phyloP scores from a whole-genome alignment of 2,888 invertebrate genomes.

The Gastrophysa polygoni region DNA sequence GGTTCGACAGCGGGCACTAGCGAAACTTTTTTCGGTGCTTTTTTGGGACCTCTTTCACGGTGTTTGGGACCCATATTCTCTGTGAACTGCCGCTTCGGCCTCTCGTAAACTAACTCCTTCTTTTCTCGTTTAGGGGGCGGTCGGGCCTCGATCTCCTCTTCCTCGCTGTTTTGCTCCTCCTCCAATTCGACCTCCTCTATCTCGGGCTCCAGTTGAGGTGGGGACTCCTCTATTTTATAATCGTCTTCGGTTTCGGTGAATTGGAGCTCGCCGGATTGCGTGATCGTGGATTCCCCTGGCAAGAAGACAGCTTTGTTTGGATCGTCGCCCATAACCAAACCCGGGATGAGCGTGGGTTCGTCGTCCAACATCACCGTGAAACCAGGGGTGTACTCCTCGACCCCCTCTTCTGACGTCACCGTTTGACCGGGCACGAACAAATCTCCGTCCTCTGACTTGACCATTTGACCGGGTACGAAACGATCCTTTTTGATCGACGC shows the following conservation, averaged over 20 bases:
- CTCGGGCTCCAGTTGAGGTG: slow-evolving; percentile 43
- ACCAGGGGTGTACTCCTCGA: slow-evolving; percentile 76
- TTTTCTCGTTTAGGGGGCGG: slow-evolving; percentile 43
- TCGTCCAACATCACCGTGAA: slow-evolving; percentile 79
- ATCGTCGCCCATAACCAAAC: slow-evolving; percentile 73
- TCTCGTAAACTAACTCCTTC: slow-evolving; percentile 53
- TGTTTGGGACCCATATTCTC: slow-evolving; percentile 53
- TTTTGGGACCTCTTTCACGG: slow-evolving; percentile 50
- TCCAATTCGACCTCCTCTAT: slow-evolving; percentile 47
- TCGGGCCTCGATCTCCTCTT: slow-evolving; percentile 43
- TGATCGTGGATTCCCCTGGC: slow-evolving; percentile 56
- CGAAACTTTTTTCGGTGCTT: slow-evolving; percentile 31
- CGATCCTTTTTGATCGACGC: slow-evolving; percentile 66
- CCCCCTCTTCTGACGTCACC: slow-evolving; percentile 72
- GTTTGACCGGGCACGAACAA: slow-evolving; percentile 73
- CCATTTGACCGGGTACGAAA: slow-evolving; percentile 79
- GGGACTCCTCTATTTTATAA: slow-evolving; percentile 54
- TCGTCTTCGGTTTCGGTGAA: slow-evolving; percentile 56
- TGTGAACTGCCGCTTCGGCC: slow-evolving; percentile 51
- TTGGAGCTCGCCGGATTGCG: slow-evolving; percentile 54
- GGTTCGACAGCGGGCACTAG: slow-evolving; percentile 19
- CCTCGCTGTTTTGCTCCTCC: slow-evolving; percentile 50
- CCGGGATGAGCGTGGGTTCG: slow-evolving; percentile 80
- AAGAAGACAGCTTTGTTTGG: slow-evolving; percentile 58
- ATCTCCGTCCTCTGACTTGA: slow-evolving; percentile 64